These are phyloP conservation scores for Sebastes steindachneri DNA, from an alignment of 2,797 vertebrate genomes.

Conservation along the genomic window DNA sequence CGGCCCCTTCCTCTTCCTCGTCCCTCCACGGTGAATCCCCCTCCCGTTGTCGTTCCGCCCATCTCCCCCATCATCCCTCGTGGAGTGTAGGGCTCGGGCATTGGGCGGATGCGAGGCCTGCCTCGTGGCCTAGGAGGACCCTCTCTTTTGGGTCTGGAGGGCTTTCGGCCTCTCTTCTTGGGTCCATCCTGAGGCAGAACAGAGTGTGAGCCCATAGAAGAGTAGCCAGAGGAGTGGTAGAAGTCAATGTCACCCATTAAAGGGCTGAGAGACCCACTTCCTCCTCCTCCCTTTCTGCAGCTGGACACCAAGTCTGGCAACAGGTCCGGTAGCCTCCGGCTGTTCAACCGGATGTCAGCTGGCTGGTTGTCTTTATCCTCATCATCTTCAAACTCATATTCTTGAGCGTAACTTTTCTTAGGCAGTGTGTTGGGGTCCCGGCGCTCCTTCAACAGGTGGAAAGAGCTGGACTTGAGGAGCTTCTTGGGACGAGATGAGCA, in stretches of 20 bases:
- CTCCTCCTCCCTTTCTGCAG: constrained; percentile 86
- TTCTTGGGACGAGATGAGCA: constrained; percentile 96
- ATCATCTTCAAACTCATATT: constrained; percentile 95
- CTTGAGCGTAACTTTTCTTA: constrained; percentile 96
- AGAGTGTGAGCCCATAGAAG: constrained; percentile 80
- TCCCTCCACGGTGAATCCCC: constrained; percentile 76
- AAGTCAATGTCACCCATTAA: constrained; percentile 93
- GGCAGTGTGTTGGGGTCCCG: constrained; percentile 90
- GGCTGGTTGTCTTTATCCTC: constrained; percentile 93
- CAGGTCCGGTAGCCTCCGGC: constrained; percentile 87
- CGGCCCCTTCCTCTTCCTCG: constrained; percentile 88
- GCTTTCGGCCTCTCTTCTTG: constrained; percentile 91
- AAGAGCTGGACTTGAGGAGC: constrained; percentile 93
- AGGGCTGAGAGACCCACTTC: constrained; percentile 85
- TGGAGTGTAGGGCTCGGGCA: constrained; percentile 84
- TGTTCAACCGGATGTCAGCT: constrained; percentile 93
- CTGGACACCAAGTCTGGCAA: constrained; percentile 94
- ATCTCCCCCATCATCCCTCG: constrained; percentile 86
- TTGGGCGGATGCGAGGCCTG: constrained; percentile 89
- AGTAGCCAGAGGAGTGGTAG: constrained; percentile 83
- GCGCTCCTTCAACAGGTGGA: constrained; percentile 91
- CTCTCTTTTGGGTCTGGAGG: constrained; percentile 92
- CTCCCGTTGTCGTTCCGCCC: constrained; percentile 69
- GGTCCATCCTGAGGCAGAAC: constrained; percentile 86
- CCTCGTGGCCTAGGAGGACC: constrained; percentile 92